Percentiles rank a stretch among this genome's conserved stretches.
Conservation (phyloP, 2,888 invertebrate genomes). For the Nebria brevicollis region DNA sequence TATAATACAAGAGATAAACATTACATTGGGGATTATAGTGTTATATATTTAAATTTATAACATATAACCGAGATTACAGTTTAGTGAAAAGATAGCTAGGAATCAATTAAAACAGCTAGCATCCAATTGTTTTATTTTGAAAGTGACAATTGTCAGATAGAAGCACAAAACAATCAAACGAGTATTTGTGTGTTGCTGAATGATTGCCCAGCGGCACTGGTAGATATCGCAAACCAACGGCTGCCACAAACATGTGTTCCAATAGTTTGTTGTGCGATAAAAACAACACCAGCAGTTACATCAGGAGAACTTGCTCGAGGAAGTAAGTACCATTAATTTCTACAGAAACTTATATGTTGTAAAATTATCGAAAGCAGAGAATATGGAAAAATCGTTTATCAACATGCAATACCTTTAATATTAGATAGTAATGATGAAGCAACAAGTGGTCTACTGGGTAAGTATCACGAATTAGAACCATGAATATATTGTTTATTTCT, state of each 20-base stretch:
- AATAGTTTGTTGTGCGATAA: neutral
- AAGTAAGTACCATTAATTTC: neutral
- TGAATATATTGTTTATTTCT: too few species aligned
- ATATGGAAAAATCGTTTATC: constrained; percentile 8
- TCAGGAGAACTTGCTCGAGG: neutral
- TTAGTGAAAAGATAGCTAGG: too few species aligned
- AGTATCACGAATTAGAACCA: too few species aligned
- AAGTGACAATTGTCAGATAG: neutral
- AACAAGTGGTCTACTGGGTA: neutral
- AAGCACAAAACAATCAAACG: neutral
- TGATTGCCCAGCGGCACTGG: constrained; percentile 7
- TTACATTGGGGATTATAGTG: too few species aligned
- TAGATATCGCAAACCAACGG: neutral
- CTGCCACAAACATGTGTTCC: constrained; percentile 3
- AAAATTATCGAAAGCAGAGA: constrained; percentile 2
- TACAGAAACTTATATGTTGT: neutral
- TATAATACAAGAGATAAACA: too few species aligned
- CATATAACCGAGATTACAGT: too few species aligned
- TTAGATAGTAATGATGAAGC: neutral
- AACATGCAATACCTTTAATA: neutral
- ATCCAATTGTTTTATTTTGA: neutral
- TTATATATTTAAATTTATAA: too few species aligned
- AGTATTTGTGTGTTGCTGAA: neutral
- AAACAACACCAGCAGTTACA: neutral
- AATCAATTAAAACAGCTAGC: too few species aligned